A percentile compares a stretch with the other conserved stretches of the same genome.
phyloP scores from a whole-genome alignment of 2,113 vertebrate genomes.

The Macrotus californicus region DNA sequence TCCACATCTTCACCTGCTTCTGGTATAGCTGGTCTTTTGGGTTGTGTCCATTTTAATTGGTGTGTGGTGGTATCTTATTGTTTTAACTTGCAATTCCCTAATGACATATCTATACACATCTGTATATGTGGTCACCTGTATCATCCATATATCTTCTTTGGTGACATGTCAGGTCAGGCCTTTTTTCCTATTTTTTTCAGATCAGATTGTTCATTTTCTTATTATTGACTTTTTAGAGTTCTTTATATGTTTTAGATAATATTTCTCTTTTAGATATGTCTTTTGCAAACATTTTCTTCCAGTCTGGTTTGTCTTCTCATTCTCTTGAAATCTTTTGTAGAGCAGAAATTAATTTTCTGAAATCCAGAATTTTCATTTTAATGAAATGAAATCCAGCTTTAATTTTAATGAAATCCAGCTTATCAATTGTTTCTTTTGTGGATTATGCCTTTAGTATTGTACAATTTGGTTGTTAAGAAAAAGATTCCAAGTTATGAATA shows the following conservation, averaged over 20 bases:
- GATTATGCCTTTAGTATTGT: neutral
- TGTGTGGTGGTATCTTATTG: neutral
- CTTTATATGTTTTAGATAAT: neutral
- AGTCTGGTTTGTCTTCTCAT: neutral
- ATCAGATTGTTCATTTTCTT: neutral
- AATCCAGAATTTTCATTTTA: neutral
- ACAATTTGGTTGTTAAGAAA: neutral
- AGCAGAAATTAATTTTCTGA: neutral
- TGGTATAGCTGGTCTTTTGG: neutral
- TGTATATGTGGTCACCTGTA: neutral
- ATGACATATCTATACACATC: neutral
- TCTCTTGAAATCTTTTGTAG: neutral
- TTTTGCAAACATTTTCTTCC: neutral
- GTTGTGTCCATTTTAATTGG: neutral
- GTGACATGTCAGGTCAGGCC: neutral
- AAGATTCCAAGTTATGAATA: neutral
- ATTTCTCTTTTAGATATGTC: neutral
- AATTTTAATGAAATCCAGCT: neutral
- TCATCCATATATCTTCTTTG: neutral
- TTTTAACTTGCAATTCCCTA: neutral
- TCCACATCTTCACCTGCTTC: accelerated
- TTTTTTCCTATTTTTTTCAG: neutral
- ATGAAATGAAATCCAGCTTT: neutral
- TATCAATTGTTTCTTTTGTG: neutral
- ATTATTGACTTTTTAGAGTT: neutral